Base-by-base conservation (phyloP, 2,888 invertebrate species). In the Apamea epomidion region DNA sequence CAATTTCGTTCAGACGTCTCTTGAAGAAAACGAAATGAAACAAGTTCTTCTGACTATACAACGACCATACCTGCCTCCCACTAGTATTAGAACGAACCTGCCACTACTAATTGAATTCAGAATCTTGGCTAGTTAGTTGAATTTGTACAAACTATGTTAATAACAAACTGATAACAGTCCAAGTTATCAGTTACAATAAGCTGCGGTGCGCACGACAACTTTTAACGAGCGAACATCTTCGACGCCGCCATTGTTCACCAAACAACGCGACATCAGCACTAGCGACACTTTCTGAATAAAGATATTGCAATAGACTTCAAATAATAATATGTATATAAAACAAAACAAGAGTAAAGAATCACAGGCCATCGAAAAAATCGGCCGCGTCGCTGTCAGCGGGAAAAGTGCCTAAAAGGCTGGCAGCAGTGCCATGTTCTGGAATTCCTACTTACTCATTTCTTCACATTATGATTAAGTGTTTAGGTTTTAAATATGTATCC, bases 201-300 rank as follows among this genome's bases (percentile, higher is more conserved):
- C 78, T 54, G 84, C 74, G 74, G 74, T 70, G 29, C 74, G 87
- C 67, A 37, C 74, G 62, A 29, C 54, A 86, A 86, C 80, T 86
- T 86, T 77, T 88, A 88, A 88, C 87, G 83, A 88, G 65, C 62
- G 29, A 10, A 21, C 54, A 68, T 69, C 48, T 80, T 32, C 29
- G 42, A 72, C 29, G 18, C 16, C 58, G 32, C 29, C 54, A 60
- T 74, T 80, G 32, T 80, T 65, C 37, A 16, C n/a, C 29, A 18
- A 58, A 77, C 64, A 68, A 60, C 37, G 42, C 45, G 21, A 73
- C 29, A 65, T 18, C 54, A 42, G 25, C 29, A 64, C 14, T 58
- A 14, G 2, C 51, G 29, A 67, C 10, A 45, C 25, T 51, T 62
- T 79, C 32, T 62, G 14, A 1, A 68, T 48, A 32, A 12, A 32